Evolutionary conservation across 1,140 invertebrate species (phyloP), one percentile per base, ranked within the genome.

Genomic region (Colletes latitarsis): DNA sequence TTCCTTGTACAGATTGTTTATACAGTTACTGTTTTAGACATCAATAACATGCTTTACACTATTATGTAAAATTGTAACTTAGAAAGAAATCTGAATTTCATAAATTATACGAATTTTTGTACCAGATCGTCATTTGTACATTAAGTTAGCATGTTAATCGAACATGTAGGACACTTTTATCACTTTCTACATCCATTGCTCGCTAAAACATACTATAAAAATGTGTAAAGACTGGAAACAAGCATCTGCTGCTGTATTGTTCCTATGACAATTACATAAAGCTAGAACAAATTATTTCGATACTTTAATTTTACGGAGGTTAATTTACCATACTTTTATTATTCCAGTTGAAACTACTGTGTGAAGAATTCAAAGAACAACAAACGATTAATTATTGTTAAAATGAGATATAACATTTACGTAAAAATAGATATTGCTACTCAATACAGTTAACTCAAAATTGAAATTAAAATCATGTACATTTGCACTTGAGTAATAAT

Each of bases 41-140:
- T 71, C 21, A 62, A 68, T 72, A 66, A 68, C 67, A 72, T 69
- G 17, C 19, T 79, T 74, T 62, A 69, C 14, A 46, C 12, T 49
- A 60, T 60, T 6, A 63, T 63, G 39, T 81, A 55, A 81, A 73
- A 64, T 70, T 63, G 52, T 78, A 64, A 75, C n/a, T 52, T 64
- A 9, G 14, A 79, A 79, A 73, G 17, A 73, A 73, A 73, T 14
- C 1, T n/a, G 19, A 73, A 30, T 79, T 19, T 79, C 60, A 73
- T 63, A 79, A 73, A 64, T 79, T 79, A 79, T 55, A 53, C 17
- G 64, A 73, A 78, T 46, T 63, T 81, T 81, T 81, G 79, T 81
- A 81, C 79, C 73, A 77, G 57, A 81, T 62, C 55, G 46, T 68
- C 53, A 81, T 81, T 81, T 81, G 79, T 81, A 81, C 79, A 76